Conservation (phyloP, 2,113 vertebrate species). For the Mus pahari region DNA sequence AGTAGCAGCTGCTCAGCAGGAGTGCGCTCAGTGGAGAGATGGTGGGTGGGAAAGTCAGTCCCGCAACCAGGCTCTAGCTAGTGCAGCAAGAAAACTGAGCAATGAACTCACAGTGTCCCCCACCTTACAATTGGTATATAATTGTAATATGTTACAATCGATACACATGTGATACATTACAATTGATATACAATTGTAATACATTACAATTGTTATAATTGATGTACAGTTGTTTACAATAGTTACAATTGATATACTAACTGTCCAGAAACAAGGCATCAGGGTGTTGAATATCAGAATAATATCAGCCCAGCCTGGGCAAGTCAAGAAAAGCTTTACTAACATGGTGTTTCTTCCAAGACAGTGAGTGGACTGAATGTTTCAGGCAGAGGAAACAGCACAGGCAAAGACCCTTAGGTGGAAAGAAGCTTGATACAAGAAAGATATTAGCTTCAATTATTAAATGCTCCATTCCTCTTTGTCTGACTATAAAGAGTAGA, state of each 20-base stretch:
- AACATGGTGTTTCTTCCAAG: background rate
- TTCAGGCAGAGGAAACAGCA: background rate
- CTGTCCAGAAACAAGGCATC: background rate
- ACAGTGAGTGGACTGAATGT: background rate
- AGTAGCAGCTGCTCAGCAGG: background rate
- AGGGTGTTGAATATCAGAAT: background rate
- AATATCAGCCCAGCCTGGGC: background rate
- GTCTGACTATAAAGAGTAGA: background rate
- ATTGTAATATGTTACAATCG: background rate
- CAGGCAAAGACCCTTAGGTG: background rate
- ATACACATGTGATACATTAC: background rate
- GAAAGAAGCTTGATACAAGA: background rate
- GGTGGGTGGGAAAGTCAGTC: background rate
- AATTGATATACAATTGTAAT: too few relatives aligned
- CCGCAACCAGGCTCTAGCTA: background rate
- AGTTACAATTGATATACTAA: background rate
- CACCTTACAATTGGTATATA: background rate
- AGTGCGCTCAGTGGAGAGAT: background rate
- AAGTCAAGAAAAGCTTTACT: background rate
- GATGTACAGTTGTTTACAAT: background rate
- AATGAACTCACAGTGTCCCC: background rate
- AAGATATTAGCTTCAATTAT: background rate
- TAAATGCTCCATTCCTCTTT: background rate
- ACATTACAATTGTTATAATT: background rate
- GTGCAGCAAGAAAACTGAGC: background rate